Base-by-base conservation (phyloP, 2,888 invertebrate species). In the Oegoconia quadripuncta region DNA sequence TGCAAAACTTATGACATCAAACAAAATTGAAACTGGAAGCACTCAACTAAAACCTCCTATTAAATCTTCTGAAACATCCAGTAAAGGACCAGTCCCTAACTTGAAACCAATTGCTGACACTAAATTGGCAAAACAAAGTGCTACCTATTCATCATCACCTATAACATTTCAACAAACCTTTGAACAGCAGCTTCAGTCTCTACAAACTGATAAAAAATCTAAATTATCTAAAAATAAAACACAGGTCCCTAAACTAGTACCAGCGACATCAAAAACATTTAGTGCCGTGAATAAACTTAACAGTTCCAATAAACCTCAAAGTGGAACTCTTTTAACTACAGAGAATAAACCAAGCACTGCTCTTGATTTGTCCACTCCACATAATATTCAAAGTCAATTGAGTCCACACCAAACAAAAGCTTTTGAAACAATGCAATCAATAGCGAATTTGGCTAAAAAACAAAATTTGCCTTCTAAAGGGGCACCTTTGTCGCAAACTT, bases 121-220 rank as follows among this genome's bases (percentile, higher is more conserved):
- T 25, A 88, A 88, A 59, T 48, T 79, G 52, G 78, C 63, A 1
- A 88, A 88, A 61, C 77, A 78, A 56, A 61, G 61, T 60, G 75
- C 72, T 16, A 79, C n/a, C n/a, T n/a, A 71, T 55, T 68, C 68
- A 50, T 59, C 74, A 48, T 61, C 77, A 14, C 87, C 88, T 33
- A 83, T 84, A 39, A 88, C 88, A 52, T 88, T 88, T 62, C 88
- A 88, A 58, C 88, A 88, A 62, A 86, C 86, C 41, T 88, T 88
- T 78, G 83, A 87, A 52, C 81, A 88, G 46, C 88, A 88, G 55
- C 49, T 88, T 18, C 80, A 81, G 45, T 67, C 74, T 44, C 50
- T 84, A 53, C 79, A 83, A 55, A 53, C 70, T 53, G 87, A 86
- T 44, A 86, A 87, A 50, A 88, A 88, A 57, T 44, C 75, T 1